Evolutionary conservation across 2,888 invertebrate genomes (phyloP), one percentile per base, ranked within the genome.

Genomic region (Catocala fraxini): DNA sequence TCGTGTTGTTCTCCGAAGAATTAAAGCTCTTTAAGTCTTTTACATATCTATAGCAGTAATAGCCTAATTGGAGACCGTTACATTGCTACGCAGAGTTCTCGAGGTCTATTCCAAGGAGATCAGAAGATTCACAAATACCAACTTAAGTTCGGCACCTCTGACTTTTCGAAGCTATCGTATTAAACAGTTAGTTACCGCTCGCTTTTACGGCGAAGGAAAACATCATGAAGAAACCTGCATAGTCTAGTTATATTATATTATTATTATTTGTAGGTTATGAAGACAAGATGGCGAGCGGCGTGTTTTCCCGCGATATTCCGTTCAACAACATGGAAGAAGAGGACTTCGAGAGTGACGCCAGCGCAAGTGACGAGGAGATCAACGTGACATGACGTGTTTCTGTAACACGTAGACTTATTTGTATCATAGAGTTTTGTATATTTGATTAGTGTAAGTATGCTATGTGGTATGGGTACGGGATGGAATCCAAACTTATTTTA

Each of bases 321-420:
- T 90, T 86, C 73, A 80, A 86, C 6, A 87, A 89, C 53, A 88
- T 89, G 75, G 93, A 93, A 7, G 94, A 93, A 9, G 93, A 84
- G 0, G 94, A 92, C 0, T 94, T 85, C 64, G 94, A 94, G 39
- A 94, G 93, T 67, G 95, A 95, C 63, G 95, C 95, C 49, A 95
- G 95, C 77, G 97, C 97, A 63, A 96, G 96, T 63, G 97, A 97
- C 81, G 97, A 97, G 82, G 97, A 98, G 87, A 98, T 98, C 74
- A 97, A 97, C 87, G 97, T 98, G 88, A 98, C 97, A 95, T 97
- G 97, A 97, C 97, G 83, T 91, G 91, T 87, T 91, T 91, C 75
- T 74, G 75, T 71, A 45, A 58, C 25, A 68, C 58, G 41, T 75
- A 74, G 68, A 33, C 6, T 1, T 53, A 64, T 61, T 69, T 75